These are phyloP conservation scores for Falco punctatus DNA, from an alignment of 2,113 vertebrate genomes.

Conservation along the genomic window DNA sequence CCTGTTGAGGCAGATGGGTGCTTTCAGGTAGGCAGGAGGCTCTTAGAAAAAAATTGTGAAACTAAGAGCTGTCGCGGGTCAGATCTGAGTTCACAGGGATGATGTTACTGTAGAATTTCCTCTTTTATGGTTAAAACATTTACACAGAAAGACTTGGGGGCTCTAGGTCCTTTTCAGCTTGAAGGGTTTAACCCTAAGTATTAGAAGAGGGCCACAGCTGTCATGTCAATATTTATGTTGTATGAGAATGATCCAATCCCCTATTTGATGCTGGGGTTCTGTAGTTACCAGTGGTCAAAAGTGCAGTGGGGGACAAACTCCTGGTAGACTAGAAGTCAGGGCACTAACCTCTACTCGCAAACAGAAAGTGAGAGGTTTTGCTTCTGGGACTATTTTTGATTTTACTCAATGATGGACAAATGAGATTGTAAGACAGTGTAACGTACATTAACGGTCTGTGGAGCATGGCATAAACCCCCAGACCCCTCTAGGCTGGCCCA, in stretches of 20 bases:
- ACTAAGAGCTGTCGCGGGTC: neutral
- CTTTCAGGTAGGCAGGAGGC: neutral
- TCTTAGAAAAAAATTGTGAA: neutral
- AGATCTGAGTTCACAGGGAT: neutral
- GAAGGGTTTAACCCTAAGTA: neutral
- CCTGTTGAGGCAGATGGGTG: neutral
- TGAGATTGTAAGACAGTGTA: neutral
- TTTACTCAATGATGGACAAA: neutral
- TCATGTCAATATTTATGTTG: fast-evolving
- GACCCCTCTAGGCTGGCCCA: neutral
- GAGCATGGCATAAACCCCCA: neutral
- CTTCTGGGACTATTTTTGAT: neutral
- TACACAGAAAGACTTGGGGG: neutral
- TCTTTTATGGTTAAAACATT: neutral
- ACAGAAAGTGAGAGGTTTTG: neutral
- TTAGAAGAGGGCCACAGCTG: neutral
- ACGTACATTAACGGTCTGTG: too few relatives aligned
- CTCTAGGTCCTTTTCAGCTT: neutral
- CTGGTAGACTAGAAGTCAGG: neutral
- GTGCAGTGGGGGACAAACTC: neutral
- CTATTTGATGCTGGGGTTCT: neutral
- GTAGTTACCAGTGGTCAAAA: neutral
- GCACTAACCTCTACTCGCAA: neutral
- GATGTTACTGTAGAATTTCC: neutral
- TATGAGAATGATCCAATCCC: too few relatives aligned